These are phyloP conservation scores for Drosophila flavopinicola DNA, from an alignment of 2,888 invertebrate genomes.

Conservation along the genomic window DNA sequence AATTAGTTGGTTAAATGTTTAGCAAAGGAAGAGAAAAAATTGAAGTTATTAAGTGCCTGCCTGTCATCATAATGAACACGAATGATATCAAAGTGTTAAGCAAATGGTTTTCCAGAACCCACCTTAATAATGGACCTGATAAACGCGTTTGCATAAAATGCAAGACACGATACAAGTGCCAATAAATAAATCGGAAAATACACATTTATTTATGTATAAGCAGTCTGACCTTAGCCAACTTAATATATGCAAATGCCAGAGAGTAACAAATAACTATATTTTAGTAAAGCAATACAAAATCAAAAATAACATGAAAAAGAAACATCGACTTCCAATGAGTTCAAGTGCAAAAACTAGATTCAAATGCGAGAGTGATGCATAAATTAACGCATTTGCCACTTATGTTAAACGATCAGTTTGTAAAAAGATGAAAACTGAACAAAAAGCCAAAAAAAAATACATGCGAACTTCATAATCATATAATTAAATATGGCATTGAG, in stretches of 20 bases:
- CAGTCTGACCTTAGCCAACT: constrained; percentile 8
- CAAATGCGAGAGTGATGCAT: neutral
- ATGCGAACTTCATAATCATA: neutral
- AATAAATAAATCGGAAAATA: no score
- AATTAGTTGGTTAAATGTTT: no score
- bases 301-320: neutral
- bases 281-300: neutral
- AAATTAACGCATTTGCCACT: constrained; percentile 1
- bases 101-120: neutral
- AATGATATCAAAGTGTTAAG: no score
- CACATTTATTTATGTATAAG: neutral
- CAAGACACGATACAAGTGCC: neutral
- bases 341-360: constrained; percentile 6
- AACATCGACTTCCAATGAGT: constrained; percentile 6
- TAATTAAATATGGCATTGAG: constrained; percentile 2
- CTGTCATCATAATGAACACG: no score
- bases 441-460: neutral
- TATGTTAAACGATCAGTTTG: no score
- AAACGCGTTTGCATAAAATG: neutral
- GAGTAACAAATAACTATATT: neutral
- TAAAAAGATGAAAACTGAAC: neutral
- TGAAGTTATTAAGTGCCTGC: no score
- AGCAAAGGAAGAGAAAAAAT: no score
- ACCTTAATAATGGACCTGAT: neutral
- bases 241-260: constrained; percentile 12